Base-by-base conservation (phyloP, 2,888 invertebrate species). In the Pterostichus madidus region DNA sequence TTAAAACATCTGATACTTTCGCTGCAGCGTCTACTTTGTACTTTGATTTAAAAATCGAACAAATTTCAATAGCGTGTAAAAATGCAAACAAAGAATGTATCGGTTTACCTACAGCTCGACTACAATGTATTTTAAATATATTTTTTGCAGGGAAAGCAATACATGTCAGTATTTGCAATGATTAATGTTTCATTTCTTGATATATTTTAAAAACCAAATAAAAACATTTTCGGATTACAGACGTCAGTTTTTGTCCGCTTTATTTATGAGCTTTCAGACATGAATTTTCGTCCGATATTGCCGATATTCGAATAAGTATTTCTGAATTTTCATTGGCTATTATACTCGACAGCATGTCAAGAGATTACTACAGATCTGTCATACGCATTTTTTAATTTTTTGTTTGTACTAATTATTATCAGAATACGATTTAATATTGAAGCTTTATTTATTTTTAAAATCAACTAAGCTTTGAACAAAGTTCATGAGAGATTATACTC, bases 321-420 rank as follows among this genome's bases (percentile, higher is more conserved):
- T 76, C 35, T 53, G 56, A 15, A 78, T 59, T 78, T 78, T 78
- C 59, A 78, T 59, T 78, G 59, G 59, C 59, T 44, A 78, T 78
- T 78, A 39, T 78, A 5, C 44, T 78, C 77, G 61, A 61, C 56
- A 17, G 32, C 52, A 46, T 52, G 75, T 75, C 77, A 61, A 77
- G 59, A 59, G 77, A 78, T 78, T 78, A 61, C 39, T 59, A 11
- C 46, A 46, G 17, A 24, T 44, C 15, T 71, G 39, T 71, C 39
- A 39, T 32, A 31, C 11, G 64, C 59, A 31, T 10, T 24, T 59
- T 24, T 59, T 17, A 31, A 59, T 31, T 31, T 59, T 59, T 59
- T 31, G 49, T 24, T 24, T 24, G 24, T 3, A 5, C 2, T 49
- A 49, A 5, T 5, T 49, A 49, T 49, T 49, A n/a, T 49, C 49